phyloP scores from a whole-genome alignment of 2,113 vertebrate genomes.

The Vicugna pacos region DNA sequence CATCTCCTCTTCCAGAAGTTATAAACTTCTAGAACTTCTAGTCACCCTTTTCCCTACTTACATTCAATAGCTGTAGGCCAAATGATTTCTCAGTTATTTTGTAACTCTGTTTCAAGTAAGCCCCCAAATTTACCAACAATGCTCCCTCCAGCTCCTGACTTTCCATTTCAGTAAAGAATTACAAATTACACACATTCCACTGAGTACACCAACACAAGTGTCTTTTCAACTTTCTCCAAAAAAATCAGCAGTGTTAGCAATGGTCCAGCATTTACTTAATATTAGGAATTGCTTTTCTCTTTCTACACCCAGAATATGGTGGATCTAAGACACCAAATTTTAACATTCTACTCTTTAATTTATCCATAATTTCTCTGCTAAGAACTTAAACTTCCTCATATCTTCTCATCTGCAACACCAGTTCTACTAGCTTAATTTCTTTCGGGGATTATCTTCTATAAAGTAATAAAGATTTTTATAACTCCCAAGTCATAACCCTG shows the following conservation, averaged over 20 bases:
- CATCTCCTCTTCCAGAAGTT: not conserved
- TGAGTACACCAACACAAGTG: not conserved
- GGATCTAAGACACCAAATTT: not conserved
- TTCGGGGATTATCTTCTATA: not conserved
- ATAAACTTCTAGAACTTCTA: not conserved
- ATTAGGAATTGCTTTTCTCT: not conserved
- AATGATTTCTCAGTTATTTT: not conserved
- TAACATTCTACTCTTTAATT: not conserved
- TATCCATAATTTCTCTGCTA: not conserved
- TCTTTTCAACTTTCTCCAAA: conserved; percentile 6
- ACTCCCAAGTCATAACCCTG: not conserved
- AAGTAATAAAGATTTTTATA: not conserved
- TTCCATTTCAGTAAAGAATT: not conserved
- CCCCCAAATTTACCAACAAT: not conserved
- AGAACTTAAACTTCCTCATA: conserved; percentile 19
- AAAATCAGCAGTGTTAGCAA: not conserved
- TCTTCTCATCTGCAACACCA: not conserved
- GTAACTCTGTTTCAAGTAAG: not conserved
- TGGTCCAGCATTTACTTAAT: not conserved
- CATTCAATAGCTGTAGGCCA: not conserved
- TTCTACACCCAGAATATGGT: not conserved
- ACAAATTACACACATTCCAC: not conserved
- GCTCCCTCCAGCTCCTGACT: not conserved
- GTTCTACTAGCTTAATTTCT: not conserved
- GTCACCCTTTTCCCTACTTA: not conserved